Evolutionary conservation across 2,888 invertebrate genomes (phyloP).

Genomic region (Drosophila merina): DNA sequence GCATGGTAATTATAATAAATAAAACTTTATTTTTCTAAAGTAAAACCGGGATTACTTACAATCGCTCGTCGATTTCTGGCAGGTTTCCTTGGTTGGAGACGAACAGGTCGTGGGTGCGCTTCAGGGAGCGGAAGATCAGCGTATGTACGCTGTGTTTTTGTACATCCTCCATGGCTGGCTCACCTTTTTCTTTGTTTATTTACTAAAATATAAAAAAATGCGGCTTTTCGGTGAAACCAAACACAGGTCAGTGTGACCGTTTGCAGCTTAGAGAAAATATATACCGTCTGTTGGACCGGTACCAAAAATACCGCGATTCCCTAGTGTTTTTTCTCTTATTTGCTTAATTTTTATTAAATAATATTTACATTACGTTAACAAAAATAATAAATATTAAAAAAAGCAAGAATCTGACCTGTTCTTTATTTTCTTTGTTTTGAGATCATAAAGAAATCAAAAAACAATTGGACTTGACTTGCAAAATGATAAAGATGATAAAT

Average conservation of each 20-base stretch:
- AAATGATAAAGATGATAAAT: no score
- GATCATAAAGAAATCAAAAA: no score
- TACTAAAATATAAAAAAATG: constrained; percentile 10
- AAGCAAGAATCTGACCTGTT: no score
- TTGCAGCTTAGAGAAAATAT: not conserved
- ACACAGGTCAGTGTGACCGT: constrained; percentile 21
- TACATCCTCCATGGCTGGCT: constrained; percentile 89
- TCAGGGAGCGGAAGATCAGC: constrained; percentile 97
- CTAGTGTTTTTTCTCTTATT: not conserved
- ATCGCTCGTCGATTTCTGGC: constrained; percentile 92
- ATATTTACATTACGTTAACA: not conserved
- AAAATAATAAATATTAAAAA: no score
- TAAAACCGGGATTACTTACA: constrained; percentile 85
- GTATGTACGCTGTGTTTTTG: constrained; percentile 99
- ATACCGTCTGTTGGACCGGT: not conserved
- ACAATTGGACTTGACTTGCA: no score
- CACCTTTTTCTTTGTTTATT: constrained; percentile 5
- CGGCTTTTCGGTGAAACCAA: constrained; percentile 11
- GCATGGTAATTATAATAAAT: not conserved
- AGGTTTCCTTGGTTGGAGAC: constrained; percentile 93
- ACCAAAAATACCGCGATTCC: not conserved
- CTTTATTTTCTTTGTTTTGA: no score
- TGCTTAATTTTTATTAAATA: not conserved
- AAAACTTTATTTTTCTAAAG: not conserved
- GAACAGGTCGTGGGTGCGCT: constrained; percentile 99